These are phyloP conservation scores for Gyps fulvus DNA, from an alignment of 2,113 vertebrate species.

Conservation along the genomic window DNA sequence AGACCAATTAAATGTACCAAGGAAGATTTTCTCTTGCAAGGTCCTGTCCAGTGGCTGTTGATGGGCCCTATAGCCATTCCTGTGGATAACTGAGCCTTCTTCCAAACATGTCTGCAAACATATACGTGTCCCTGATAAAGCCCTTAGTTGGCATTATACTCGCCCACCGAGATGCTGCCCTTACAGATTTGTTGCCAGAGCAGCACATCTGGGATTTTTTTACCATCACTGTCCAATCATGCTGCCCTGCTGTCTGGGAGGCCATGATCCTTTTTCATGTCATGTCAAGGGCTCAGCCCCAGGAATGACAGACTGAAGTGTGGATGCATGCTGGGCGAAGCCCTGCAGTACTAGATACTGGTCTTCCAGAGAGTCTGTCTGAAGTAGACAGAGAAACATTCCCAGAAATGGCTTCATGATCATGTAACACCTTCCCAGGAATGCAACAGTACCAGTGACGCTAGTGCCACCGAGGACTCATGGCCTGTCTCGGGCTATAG, in stretches of 20 bases:
- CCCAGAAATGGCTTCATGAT: neutral
- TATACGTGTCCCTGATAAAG: neutral
- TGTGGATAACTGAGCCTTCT: neutral
- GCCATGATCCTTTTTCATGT: neutral
- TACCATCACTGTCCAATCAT: neutral
- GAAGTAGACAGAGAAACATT: neutral
- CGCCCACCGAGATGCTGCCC: neutral
- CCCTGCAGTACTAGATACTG: neutral
- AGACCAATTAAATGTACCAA: neutral
- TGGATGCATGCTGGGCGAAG: neutral
- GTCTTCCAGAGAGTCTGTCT: neutral
- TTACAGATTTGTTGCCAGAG: neutral
- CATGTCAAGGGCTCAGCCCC: neutral
- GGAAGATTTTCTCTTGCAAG: neutral
- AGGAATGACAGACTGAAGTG: neutral
- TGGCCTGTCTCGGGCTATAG: neutral
- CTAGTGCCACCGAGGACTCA: neutral
- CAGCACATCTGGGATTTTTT: neutral
- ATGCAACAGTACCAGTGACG: neutral
- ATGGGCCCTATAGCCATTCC: neutral
- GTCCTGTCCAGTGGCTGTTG: neutral
- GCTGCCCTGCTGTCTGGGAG: neutral
- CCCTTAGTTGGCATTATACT: neutral
- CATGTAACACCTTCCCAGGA: neutral
- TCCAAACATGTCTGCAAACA: neutral